Percentiles rank a stretch among this genome's conserved stretches.
Evolutionary conservation across 2,113 vertebrate genomes (phyloP).

Genomic region (Cryptoleucopteryx plumbea): DNA sequence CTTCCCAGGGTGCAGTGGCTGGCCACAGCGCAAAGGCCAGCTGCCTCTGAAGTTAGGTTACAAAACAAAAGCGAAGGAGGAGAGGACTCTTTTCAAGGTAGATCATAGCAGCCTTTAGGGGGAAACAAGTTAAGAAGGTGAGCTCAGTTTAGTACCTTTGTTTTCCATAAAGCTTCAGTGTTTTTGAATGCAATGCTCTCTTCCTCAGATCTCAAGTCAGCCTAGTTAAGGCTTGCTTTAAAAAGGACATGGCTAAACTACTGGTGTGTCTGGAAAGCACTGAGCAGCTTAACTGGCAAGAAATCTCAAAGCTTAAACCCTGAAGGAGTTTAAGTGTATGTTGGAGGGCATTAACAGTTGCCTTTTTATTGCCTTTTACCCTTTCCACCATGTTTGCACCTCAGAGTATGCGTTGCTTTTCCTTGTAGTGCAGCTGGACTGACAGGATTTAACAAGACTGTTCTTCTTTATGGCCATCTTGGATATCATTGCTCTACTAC

Average conservation of each 20-base stretch:
- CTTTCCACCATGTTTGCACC: neutral
- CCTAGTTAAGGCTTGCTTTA: neutral
- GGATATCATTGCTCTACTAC: neutral
- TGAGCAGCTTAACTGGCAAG: neutral
- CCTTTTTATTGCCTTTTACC: neutral
- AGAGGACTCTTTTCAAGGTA: neutral
- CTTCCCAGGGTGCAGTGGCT: too few relatives aligned
- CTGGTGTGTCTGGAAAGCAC: neutral
- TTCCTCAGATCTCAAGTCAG: neutral
- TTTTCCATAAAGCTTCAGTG: neutral
- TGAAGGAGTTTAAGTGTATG: neutral
- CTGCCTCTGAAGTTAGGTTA: neutral
- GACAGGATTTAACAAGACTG: neutral
- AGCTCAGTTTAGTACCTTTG: neutral
- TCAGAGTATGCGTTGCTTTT: neutral
- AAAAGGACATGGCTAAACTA: neutral
- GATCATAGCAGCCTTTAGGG: neutral
- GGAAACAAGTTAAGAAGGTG: neutral
- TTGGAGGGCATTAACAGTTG: neutral
- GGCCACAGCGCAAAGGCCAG: neutral
- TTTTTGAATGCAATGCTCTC: neutral
- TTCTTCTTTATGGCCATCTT: accelerated
- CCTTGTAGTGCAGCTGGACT: neutral
- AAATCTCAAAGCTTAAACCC: neutral
- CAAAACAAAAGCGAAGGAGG: neutral